phyloP scores from a whole-genome alignment of 2,888 invertebrate species.

The Epinotia brunnichana region DNA sequence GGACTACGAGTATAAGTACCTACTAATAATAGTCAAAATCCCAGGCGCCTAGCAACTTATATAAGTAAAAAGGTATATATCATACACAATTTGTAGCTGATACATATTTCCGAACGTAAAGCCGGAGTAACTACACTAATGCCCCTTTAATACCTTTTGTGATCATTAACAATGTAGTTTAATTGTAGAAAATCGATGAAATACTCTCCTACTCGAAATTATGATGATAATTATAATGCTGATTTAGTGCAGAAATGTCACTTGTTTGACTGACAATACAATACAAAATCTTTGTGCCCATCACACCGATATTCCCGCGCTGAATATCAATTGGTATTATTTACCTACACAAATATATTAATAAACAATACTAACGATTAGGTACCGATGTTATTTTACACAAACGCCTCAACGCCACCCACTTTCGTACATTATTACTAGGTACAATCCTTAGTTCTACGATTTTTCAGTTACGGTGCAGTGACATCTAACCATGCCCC shows the following conservation, averaged over 20 bases:
- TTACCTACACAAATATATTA: too few species aligned
- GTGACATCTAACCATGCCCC: too few species aligned
- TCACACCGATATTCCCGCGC: too few species aligned
- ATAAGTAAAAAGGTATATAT: not conserved
- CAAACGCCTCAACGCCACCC: too few species aligned
- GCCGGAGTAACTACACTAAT: not conserved
- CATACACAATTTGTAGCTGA: not conserved
- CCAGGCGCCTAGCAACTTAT: not conserved
- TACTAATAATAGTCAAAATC: not conserved
- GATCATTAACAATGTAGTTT: not conserved
- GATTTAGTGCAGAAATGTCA: not conserved
- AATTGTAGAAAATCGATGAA: slow-evolving; percentile 7
- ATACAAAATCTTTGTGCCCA: too few species aligned
- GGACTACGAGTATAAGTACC: too few species aligned
- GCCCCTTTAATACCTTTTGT: not conserved
- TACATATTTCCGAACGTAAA: not conserved
- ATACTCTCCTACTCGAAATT: slow-evolving; percentile 1
- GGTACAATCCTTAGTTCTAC: too few species aligned
- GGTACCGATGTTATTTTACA: too few species aligned
- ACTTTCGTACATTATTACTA: too few species aligned
- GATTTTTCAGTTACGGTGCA: too few species aligned
- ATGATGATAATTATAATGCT: slow-evolving; percentile 10
- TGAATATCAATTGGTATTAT: too few species aligned
- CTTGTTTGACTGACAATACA: not conserved
- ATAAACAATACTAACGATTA: too few species aligned